Conservation (phyloP, 2,113 vertebrate genomes). For the Merops nubicus region DNA sequence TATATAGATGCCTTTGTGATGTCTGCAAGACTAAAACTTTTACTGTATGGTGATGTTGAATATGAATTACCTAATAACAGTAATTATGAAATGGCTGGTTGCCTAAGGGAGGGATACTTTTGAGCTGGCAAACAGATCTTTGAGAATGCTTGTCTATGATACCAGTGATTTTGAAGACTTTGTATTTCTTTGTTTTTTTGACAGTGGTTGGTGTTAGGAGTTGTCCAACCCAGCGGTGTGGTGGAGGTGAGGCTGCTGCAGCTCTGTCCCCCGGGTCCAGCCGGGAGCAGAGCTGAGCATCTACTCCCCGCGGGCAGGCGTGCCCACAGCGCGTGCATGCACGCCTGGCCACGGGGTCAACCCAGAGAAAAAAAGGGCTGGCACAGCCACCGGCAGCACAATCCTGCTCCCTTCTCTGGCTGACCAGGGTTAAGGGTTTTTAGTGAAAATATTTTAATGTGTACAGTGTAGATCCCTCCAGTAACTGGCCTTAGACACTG, state of each 20-base stretch:
- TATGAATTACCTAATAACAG: neutral
- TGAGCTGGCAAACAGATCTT: neutral
- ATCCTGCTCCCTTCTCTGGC: neutral
- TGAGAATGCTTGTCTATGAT: neutral
- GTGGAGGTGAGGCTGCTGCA: neutral
- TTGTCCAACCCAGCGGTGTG: neutral
- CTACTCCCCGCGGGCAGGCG: neutral
- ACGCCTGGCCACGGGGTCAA: neutral
- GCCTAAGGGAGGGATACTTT: neutral
- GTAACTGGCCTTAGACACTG: neutral
- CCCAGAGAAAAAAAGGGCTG: fast-evolving
- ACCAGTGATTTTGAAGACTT: neutral
- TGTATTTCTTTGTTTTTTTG: neutral
- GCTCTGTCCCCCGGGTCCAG: neutral
- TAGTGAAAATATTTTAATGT: neutral
- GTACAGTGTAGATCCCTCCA: neutral
- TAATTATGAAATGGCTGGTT: neutral
- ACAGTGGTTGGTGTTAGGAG: neutral
- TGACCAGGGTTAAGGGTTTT: neutral
- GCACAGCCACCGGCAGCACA: neutral
- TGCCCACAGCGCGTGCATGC: fast-evolving
- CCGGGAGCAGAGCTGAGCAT: neutral
- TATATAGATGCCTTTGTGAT: neutral
- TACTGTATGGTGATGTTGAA: neutral
- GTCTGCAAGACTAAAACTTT: neutral